A percentile compares a stretch with the other conserved stretches of the same genome.
These are phyloP conservation scores for Digitonthophagus gazella DNA, from an alignment of 2,888 invertebrate species.

Conservation along the genomic window DNA sequence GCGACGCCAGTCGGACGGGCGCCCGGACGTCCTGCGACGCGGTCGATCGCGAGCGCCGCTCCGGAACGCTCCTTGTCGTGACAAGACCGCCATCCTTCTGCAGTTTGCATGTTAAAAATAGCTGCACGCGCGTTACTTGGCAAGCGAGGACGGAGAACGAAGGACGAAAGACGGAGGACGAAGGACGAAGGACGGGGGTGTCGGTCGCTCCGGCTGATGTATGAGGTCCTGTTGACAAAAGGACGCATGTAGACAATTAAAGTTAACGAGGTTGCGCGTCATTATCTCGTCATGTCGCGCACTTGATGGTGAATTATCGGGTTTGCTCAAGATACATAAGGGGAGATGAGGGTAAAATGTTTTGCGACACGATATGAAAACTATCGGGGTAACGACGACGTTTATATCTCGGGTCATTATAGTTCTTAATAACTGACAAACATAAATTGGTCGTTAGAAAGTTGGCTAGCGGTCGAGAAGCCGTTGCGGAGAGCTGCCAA, in stretches of 20 bases:
- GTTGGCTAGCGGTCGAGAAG: neutral
- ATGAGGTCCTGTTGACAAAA: neutral
- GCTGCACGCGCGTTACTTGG: conserved; percentile 5
- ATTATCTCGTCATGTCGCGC: neutral
- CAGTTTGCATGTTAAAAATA: conserved; percentile 31
- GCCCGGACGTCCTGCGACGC: conserved; percentile 18
- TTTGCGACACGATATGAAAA: neutral
- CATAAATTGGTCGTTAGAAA: neutral
- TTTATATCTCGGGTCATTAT: neutral
- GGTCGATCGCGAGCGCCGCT: neutral
- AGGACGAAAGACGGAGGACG: neutral
- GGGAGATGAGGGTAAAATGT: neutral
- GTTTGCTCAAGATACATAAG: neutral
- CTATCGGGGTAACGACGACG: neutral
- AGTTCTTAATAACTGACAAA: neutral
- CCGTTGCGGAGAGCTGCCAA: neutral
- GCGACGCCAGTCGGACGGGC: conserved; percentile 38
- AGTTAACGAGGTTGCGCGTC: neutral
- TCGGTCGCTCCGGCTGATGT: neutral
- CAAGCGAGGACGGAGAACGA: neutral
- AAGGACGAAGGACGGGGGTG: neutral
- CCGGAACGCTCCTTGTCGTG: conserved; percentile 31
- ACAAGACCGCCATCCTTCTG: conserved; percentile 34
- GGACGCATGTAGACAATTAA: neutral
- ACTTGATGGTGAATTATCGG: neutral